A percentile compares a stretch with the other conserved stretches of the same genome.
These are phyloP conservation scores for Thamnophis sirtalis DNA, from an alignment of 2,113 vertebrate genomes.

Conservation along the genomic window DNA sequence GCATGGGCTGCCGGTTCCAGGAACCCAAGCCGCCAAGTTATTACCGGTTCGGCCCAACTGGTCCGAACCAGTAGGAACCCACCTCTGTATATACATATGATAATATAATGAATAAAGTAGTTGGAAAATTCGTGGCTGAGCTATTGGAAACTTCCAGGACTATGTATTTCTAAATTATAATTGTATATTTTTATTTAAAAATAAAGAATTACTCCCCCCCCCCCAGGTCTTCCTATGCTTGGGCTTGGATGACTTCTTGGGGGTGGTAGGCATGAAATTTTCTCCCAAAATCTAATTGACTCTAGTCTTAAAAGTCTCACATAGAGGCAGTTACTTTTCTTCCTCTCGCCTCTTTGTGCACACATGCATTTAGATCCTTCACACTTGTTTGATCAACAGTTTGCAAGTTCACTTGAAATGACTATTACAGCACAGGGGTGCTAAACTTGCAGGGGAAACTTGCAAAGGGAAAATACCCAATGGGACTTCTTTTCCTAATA, in stretches of 20 bases:
- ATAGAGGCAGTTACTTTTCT: background rate
- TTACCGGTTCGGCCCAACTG: too few relatives aligned
- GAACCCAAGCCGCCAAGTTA: too few relatives aligned
- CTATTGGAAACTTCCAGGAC: background rate
- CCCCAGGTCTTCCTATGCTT: background rate
- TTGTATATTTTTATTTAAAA: background rate
- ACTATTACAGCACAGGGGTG: background rate
- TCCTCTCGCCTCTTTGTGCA: background rate
- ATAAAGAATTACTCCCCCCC: background rate
- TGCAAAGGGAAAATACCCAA: background rate
- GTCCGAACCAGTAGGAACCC: too few relatives aligned
- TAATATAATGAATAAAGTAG: too few relatives aligned
- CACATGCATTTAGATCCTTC: background rate
- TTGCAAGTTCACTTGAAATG: background rate
- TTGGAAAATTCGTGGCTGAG: background rate
- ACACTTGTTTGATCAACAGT: background rate
- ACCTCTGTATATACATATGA: too few relatives aligned
- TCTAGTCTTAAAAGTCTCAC: background rate
- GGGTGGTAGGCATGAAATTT: background rate
- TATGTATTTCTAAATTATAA: background rate
- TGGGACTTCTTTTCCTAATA: background rate
- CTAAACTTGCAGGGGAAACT: background rate
- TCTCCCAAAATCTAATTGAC: background rate
- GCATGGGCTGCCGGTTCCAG: too few relatives aligned
- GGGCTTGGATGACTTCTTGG: background rate